Evolutionary conservation across 2,888 invertebrate species (phyloP).

Genomic region (Girardia tigrina): DNA sequence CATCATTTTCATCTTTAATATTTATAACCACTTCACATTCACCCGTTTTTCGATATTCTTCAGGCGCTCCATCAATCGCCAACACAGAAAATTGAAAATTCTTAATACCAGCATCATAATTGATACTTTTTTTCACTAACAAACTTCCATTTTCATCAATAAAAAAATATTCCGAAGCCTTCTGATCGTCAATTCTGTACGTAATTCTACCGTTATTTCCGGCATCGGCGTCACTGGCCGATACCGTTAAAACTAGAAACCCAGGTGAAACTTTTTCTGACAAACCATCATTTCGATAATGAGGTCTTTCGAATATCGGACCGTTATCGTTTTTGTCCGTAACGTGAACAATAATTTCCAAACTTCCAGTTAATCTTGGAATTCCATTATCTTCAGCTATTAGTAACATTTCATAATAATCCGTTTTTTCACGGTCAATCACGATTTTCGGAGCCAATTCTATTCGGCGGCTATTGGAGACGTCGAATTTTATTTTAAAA

Average conservation of each 20-base stretch:
- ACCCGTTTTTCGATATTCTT: constrained; percentile 25
- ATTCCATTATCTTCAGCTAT: constrained; percentile 18
- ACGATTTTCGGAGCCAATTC: constrained; percentile 16
- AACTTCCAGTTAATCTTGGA: constrained; percentile 16
- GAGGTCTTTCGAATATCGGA: constrained; percentile 11
- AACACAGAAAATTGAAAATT: constrained; percentile 28
- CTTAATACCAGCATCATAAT: constrained; percentile 12
- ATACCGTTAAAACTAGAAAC: constrained; percentile 21
- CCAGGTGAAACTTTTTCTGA: constrained; percentile 25
- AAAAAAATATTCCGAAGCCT: constrained; percentile 13
- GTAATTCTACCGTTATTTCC: not conserved
- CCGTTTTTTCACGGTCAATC: constrained; percentile 25
- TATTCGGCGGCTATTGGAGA: not conserved
- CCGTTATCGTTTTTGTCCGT: constrained; percentile 27
- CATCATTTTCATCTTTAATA: constrained; percentile 29
- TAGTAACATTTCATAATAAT: constrained; percentile 8
- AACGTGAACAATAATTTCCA: not conserved
- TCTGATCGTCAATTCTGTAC: constrained; percentile 21
- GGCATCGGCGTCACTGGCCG: constrained; percentile 14
- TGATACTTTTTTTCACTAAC: constrained; percentile 15
- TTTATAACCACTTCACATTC: constrained; percentile 19
- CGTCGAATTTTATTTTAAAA: constrained; percentile 16
- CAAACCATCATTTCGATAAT: not conserved
- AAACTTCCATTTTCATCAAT: not conserved
- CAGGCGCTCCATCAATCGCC: constrained; percentile 26